Evolutionary conservation across 37 sponge, comb jelly and placozoan genomes (phyloP).

Genomic region (Theonella swinhoei): DNA sequence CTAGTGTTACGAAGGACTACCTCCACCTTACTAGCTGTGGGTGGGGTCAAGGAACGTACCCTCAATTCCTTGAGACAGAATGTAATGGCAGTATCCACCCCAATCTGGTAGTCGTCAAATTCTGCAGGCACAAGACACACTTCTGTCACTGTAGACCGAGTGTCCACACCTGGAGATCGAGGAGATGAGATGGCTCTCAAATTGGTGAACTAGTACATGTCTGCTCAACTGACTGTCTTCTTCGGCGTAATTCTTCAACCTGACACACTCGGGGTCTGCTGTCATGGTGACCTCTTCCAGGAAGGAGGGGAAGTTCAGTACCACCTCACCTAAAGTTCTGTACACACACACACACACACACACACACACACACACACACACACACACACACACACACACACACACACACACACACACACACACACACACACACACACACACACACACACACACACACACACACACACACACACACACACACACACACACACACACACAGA

Average conservation of each 20-base stretch:
- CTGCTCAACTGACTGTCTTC: slow-evolving; percentile 43
- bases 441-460: no score
- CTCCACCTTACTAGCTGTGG: no score
- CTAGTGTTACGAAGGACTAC: no score
- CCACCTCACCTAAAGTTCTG: slow-evolving; percentile 65
- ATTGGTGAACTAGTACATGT: no score
- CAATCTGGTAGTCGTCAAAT: slow-evolving; percentile 79
- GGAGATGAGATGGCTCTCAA: not conserved
- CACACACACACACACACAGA: no score
- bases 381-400: not conserved
- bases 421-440: not conserved
- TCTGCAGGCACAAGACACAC: slow-evolving; percentile 67
- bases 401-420: slow-evolving; percentile 11
- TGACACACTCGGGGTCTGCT: slow-evolving; percentile 26
- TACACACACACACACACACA: slow-evolving; percentile 4
- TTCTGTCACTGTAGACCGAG: slow-evolving; percentile 62
- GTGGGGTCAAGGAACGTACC: slow-evolving; percentile 49
- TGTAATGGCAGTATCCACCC: slow-evolving; percentile 57
- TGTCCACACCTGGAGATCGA: slow-evolving; percentile 6
- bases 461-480: no score
- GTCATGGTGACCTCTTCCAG: slow-evolving; percentile 78
- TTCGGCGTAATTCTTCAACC: slow-evolving; percentile 71
- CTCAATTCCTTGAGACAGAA: slow-evolving; percentile 89
- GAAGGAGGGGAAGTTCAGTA: slow-evolving; percentile 61
- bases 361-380: slow-evolving; percentile 11